Evolutionary conservation across 2,888 invertebrate species (phyloP).

Genomic region (Machimus rusticus): DNA sequence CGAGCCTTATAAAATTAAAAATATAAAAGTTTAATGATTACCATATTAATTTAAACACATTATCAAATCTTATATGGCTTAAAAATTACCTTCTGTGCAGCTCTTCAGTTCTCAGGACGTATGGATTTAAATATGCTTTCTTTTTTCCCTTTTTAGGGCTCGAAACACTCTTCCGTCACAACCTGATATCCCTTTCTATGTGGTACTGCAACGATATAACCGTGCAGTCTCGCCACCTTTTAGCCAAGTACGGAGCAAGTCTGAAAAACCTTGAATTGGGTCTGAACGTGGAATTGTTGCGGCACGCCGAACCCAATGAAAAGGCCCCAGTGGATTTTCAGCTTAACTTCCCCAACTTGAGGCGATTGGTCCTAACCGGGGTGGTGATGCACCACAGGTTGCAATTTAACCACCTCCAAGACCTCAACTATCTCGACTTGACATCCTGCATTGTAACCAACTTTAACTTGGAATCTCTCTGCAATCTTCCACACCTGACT

Average conservation of each 20-base stretch:
- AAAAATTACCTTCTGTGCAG: no score
- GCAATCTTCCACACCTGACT: conserved; percentile 71
- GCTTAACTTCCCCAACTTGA: conserved; percentile 61
- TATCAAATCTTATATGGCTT: no score
- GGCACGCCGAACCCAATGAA: conserved; percentile 64
- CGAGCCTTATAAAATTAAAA: no score
- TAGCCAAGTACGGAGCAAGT: conserved; percentile 75
- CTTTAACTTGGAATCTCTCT: conserved; percentile 63
- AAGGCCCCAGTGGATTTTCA: conserved; percentile 70
- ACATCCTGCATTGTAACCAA: conserved; percentile 61
- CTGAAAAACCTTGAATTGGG: conserved; percentile 76
- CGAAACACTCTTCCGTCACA: conserved; percentile 75
- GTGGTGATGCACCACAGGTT: conserved; percentile 60
- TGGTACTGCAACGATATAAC: conserved; percentile 76
- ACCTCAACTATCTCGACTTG: conserved; percentile 59
- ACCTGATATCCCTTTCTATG: conserved; percentile 76
- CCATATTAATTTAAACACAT: no score
- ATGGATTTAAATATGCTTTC: not conserved
- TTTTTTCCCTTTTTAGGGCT: conserved; percentile 59
- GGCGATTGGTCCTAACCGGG: conserved; percentile 60
- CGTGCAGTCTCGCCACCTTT: conserved; percentile 69
- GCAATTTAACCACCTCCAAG: conserved; percentile 58
- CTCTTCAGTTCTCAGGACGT: not conserved
- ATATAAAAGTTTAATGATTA: no score
- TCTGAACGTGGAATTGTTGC: conserved; percentile 70